Conservation (phyloP, 1,140 invertebrate genomes). For the Coelopa frigida region DNA sequence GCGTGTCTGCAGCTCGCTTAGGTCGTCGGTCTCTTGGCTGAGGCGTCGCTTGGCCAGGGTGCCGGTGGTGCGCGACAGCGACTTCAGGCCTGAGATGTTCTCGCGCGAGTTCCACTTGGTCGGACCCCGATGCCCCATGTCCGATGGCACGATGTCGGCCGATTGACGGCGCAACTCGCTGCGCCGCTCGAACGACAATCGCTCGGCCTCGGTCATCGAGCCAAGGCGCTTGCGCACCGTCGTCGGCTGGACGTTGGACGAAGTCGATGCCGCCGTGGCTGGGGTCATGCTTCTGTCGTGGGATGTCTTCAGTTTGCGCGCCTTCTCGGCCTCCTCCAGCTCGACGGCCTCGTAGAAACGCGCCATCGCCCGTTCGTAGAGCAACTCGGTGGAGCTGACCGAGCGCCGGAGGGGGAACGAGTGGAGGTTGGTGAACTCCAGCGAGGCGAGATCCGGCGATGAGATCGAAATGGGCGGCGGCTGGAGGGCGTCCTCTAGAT, state of each 20-base stretch:
- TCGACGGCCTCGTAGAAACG: slow-evolving; percentile 67
- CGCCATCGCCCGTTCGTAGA: slow-evolving; percentile 72
- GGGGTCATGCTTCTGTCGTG: slow-evolving; percentile 17
- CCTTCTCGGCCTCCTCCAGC: slow-evolving; percentile 58
- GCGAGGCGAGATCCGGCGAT: slow-evolving; percentile 61
- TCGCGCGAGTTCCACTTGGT: slow-evolving; percentile 38
- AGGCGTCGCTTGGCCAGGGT: slow-evolving; percentile 12
- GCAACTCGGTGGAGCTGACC: slow-evolving; percentile 70
- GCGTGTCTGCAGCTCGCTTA: slow-evolving; percentile 17
- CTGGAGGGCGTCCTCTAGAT: slow-evolving; percentile 54
- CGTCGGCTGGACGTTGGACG: slow-evolving; percentile 8
- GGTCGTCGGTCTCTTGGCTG: slow-evolving; percentile 20
- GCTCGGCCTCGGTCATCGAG: slow-evolving; percentile 39
- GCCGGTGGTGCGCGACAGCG: slow-evolving; percentile 14
- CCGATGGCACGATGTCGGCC: slow-evolving; percentile 29
- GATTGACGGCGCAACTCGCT: slow-evolving; percentile 36
- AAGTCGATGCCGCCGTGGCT: neutral
- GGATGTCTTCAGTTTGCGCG: slow-evolving; percentile 26
- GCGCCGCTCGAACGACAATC: slow-evolving; percentile 33
- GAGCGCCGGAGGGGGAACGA: slow-evolving; percentile 53
- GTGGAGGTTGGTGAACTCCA: slow-evolving; percentile 44
- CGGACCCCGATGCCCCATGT: slow-evolving; percentile 13
- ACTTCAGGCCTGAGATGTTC: slow-evolving; percentile 23
- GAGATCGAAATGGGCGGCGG: slow-evolving; percentile 72
- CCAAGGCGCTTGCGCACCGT: slow-evolving; percentile 36